Base-by-base conservation (phyloP, 2,888 invertebrate species). In the Calliphora vomitoria region DNA sequence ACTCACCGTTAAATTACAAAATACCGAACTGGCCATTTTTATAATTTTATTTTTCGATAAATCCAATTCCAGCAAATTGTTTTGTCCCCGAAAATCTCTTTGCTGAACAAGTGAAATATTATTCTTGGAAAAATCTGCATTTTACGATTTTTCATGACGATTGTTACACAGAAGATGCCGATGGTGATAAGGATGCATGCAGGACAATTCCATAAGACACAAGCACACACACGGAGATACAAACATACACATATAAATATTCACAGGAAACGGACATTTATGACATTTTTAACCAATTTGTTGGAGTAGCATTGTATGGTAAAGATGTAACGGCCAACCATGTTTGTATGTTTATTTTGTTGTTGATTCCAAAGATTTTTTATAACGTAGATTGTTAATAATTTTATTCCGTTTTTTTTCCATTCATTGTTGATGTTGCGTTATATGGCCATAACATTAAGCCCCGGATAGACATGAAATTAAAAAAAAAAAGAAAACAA, bases 61-160 rank as follows among this genome's bases (percentile, higher is more conserved):
- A 93, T 96, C 95, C 89, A 97, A 94, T 89, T 96, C 96, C 55
- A 95, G 95, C 78, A 97, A 94, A 93, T 96, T 96, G 90, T 96
- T 95, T 90, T 97, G 95, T 20, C 97, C 97, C 79, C 96, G 95
- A 93, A 97, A 97, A 93, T 97, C 97, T 89, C 96, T 96, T 87
- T 96, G 96, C 86, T 94, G 94, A 74, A 96, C 95, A 75, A 95
- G 95, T 58, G 96, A 96, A 44, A 97, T 95, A 91, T 96, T 97
- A 93, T 97, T 97, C 90, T 95, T 94, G 3, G 96, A 96, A 72
- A 97, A 94, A 93, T 97, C 96, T 89, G 90, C 66, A 85, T 74
- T 81, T 50, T 69, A 31, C 20, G 11, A 8, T 44, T 81, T 38
- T 72, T 35, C 60, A 72, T 66, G 76, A 50, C 0, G 60, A 68